phyloP scores from a whole-genome alignment of 2,888 invertebrate genomes.

The Conomelus anceps region DNA sequence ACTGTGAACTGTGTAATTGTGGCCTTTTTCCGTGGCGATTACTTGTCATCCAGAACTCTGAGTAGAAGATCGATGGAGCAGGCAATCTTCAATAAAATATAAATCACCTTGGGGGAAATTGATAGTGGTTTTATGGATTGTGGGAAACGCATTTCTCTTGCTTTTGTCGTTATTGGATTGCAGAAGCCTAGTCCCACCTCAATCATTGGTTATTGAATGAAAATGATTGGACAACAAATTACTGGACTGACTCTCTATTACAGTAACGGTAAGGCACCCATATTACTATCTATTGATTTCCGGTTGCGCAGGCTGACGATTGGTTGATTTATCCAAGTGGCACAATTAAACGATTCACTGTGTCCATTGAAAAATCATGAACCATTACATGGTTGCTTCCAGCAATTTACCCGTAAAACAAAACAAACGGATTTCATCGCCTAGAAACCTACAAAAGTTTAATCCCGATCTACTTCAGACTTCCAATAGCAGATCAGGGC shows the following conservation, averaged over 20 bases:
- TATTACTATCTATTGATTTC: neutral
- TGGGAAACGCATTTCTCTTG: neutral
- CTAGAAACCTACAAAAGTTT: neutral
- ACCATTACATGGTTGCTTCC: neutral
- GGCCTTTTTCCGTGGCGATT: neutral
- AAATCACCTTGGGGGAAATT: too few species aligned
- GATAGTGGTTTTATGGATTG: neutral
- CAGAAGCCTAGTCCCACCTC: neutral
- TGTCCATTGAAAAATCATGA: neutral
- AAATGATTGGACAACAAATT: neutral
- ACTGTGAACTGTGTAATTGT: neutral
- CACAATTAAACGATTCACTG: neutral
- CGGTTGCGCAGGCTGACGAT: neutral
- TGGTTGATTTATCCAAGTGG: neutral
- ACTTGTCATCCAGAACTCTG: neutral
- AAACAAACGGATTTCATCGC: neutral
- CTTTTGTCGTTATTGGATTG: neutral
- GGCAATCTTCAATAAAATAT: neutral
- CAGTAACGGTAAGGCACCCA: neutral
- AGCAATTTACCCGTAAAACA: neutral
- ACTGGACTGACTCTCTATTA: neutral
- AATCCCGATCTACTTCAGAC: too few species aligned
- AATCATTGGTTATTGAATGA: neutral
- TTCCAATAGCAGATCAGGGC: too few species aligned
- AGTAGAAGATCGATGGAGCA: neutral